Evolutionary conservation across 1,140 invertebrate species (phyloP).

Genomic region (Semibalanus balanoides): DNA sequence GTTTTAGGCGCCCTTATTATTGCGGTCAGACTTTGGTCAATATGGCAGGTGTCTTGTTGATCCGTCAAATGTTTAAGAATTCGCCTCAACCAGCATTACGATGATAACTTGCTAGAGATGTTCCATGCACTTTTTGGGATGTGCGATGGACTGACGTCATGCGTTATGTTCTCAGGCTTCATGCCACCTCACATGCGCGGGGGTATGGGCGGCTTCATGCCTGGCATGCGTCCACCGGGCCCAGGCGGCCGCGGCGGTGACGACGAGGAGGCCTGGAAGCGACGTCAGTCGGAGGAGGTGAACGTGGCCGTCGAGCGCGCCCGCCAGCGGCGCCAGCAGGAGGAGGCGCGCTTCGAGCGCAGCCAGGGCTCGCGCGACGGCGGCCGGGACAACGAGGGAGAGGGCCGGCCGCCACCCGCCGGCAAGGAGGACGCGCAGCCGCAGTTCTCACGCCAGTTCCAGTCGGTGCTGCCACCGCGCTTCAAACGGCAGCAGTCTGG

Average conservation of each 20-base stretch:
- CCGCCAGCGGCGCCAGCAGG: background rate
- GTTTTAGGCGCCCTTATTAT: too few relatives aligned
- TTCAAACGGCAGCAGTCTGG: background rate
- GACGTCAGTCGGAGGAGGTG: background rate
- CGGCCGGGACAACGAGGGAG: background rate
- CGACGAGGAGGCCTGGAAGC: background rate
- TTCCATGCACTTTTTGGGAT: too few relatives aligned
- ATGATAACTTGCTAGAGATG: too few relatives aligned
- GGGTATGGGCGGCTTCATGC: background rate
- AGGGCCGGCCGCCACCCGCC: too few relatives aligned
- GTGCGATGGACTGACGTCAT: too few relatives aligned
- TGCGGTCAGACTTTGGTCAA: too few relatives aligned
- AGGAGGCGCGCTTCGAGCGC: background rate
- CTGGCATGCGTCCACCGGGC: background rate
- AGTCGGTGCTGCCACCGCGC: background rate
- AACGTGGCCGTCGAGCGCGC: background rate
- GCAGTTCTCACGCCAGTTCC: background rate
- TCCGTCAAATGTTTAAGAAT: too few relatives aligned
- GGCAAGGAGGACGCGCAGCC: background rate
- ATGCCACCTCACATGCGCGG: background rate
- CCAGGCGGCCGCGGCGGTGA: background rate
- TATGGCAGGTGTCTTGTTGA: too few relatives aligned
- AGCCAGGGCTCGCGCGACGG: background rate
- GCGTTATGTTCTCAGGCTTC: background rate
- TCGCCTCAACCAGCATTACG: too few relatives aligned